Percentiles rank a stretch among this genome's conserved stretches.
Evolutionary conservation across 2,888 invertebrate genomes (phyloP).

Genomic region (Diaperis boleti): DNA sequence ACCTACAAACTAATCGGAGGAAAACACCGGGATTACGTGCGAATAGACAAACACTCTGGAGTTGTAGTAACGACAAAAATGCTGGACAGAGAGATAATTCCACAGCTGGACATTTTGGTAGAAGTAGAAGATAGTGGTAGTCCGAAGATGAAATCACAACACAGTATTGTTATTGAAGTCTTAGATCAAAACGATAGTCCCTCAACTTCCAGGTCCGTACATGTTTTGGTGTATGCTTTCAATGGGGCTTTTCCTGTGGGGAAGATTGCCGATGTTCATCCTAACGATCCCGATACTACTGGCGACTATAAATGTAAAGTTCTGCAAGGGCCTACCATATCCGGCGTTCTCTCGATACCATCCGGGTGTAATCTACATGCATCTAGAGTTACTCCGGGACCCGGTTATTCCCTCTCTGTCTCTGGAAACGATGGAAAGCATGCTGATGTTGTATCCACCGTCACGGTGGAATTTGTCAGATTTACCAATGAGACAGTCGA

Average conservation of each 20-base stretch:
- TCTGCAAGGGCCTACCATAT: constrained; percentile 73
- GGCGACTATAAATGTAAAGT: constrained; percentile 92
- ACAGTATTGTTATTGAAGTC: constrained; percentile 80
- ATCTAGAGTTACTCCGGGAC: constrained; percentile 77
- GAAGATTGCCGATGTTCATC: constrained; percentile 92
- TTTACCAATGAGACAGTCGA: constrained; percentile 87
- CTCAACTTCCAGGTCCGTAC: constrained; percentile 84
- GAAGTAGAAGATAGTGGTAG: constrained; percentile 91
- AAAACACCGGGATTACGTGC: constrained; percentile 80
- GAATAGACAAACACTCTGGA: constrained; percentile 84
- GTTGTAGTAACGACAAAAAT: constrained; percentile 81
- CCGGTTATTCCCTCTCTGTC: constrained; percentile 83
- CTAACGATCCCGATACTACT: constrained; percentile 90
- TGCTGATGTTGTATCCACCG: constrained; percentile 86
- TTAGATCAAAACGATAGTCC: constrained; percentile 93
- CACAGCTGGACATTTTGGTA: constrained; percentile 80
- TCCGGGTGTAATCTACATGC: constrained; percentile 85
- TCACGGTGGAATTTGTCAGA: constrained; percentile 83
- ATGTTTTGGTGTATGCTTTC: constrained; percentile 82
- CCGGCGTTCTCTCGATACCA: constrained; percentile 77
- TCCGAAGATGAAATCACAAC: constrained; percentile 86
- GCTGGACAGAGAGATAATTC: constrained; percentile 85
- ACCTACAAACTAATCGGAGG: constrained; percentile 84
- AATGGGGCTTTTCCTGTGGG: constrained; percentile 81
- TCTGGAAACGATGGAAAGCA: constrained; percentile 92